These are phyloP conservation scores for Julus scanicus DNA, from an alignment of 2,888 invertebrate species.

Conservation along the genomic window DNA sequence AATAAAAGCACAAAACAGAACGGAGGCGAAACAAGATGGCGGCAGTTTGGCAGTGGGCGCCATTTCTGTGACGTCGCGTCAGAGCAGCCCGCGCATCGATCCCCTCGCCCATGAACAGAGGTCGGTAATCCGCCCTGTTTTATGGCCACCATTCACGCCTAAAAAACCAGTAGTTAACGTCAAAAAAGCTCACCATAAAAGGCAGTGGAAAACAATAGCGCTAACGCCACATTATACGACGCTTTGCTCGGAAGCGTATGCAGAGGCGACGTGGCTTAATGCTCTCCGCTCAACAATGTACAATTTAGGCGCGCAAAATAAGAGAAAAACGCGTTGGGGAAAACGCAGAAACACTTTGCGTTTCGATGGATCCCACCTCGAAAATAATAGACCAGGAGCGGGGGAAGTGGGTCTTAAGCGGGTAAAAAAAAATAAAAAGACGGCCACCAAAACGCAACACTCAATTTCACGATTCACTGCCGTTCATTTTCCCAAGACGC, in stretches of 20 bases:
- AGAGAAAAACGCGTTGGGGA: background rate
- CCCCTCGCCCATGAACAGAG: background rate
- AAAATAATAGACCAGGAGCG: conserved; percentile 40
- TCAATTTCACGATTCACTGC: conserved; percentile 57
- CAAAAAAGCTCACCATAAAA: conserved; percentile 21
- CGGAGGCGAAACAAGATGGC: background rate
- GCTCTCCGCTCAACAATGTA: background rate
- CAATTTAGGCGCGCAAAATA: background rate
- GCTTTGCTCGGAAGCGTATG: conserved; percentile 12
- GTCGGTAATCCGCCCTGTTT: conserved; percentile 1
- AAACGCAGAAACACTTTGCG: background rate
- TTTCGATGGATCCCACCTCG: conserved; percentile 14
- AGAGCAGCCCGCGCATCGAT: background rate
- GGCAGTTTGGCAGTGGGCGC: background rate
- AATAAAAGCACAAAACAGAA: background rate
- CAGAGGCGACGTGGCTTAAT: background rate
- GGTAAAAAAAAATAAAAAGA: background rate
- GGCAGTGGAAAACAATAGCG: conserved; percentile 43
- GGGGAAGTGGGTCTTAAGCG: background rate
- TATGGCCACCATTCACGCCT: conserved; percentile 21
- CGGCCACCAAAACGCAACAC: conserved; percentile 52
- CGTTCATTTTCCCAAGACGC: conserved; percentile 54
- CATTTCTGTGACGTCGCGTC: background rate
- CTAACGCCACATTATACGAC: conserved; percentile 30
- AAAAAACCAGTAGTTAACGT: conserved; percentile 43